These are phyloP conservation scores for Carapus acus DNA, from an alignment of 2,797 vertebrate genomes.

Conservation along the genomic window DNA sequence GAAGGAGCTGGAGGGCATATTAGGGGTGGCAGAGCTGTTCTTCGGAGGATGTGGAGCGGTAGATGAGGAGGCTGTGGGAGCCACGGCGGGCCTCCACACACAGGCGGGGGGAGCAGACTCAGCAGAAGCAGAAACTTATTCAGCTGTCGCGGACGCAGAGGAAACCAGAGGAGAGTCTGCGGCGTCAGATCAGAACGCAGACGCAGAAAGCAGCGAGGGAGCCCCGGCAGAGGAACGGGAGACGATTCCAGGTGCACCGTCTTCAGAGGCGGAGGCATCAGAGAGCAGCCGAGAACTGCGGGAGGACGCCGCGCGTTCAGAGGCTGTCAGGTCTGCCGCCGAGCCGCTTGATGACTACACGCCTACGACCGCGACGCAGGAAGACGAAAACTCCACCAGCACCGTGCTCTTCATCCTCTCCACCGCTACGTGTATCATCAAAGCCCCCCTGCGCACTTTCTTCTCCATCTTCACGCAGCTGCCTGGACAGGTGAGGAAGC, in stretches of 20 bases:
- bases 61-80: conserved; percentile 17
- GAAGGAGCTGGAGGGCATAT: conserved; percentile 63
- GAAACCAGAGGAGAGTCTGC: conserved; percentile 1
- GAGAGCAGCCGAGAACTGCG: conserved; percentile 5
- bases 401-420: conserved; percentile 59
- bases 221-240: conserved; percentile 1
- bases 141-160: conserved; percentile 12
- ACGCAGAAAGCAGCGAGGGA: conserved; percentile 8
- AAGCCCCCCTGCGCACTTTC: conserved; percentile 57
- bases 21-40: conserved; percentile 65
- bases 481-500: conserved; percentile 63
- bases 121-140: conserved; percentile 6
- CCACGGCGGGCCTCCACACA: conserved; percentile 21
- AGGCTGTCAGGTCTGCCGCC: conserved; percentile 8
- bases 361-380: conserved; percentile 28
- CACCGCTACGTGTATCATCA: conserved; percentile 60
- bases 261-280: conserved; percentile 17
- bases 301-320: conserved; percentile 7
- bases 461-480: conserved; percentile 62
- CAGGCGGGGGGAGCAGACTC: conserved; percentile 14
- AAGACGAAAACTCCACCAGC: conserved; percentile 54
- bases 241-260: conserved; percentile 5
- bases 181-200: conserved; percentile 9
- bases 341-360: conserved; percentile 24
- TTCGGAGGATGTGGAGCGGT: conserved; percentile 58